Base-by-base conservation (phyloP, 2,888 invertebrate genomes). In the Notocelia uddmanniana region DNA sequence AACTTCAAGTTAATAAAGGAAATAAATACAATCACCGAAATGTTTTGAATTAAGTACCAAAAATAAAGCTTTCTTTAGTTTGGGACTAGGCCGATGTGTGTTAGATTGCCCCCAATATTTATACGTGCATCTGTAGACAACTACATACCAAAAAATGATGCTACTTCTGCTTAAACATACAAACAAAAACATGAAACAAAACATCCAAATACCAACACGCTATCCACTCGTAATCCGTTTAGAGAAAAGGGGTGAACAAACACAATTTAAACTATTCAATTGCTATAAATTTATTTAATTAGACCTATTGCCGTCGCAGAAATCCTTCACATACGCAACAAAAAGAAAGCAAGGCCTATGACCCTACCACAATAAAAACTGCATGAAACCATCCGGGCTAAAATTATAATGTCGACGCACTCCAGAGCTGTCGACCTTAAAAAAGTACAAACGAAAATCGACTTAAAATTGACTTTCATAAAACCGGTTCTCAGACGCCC, bases 361-460 rank as follows among this genome's bases (percentile, higher is more conserved):
- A 91, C 90, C 92, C 91, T 90, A 90, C 87, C 89, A 88, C 91
- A 93, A 93, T 91, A 93, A 93, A 91, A 92, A 92, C 87, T 89
- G 87, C 88, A 92, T 87, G 88, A 91, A 87, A 85, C 89, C 89
- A 89, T 90, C 89, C 92, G 86, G 87, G 88, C 92, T 92, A 92
- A 92, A 92, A 92, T 90, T 89, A 87, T 89, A 85, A 85, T 84
- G 92, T 89, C 92, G 90, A 90, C 90, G 92, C 88, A 89, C 92
- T 86, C 87, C 69, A 68, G 77, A 79, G 77, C 79, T 79, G 74
- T 79, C 78, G 86, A 90, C 87, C 86, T 87, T 84, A 85, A 80
- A 83, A 79, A 77, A 54, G 10, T 34, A 55, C 83, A 85, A 72
- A 18, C 74, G 9, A 87, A 83, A 80, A 76, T 60, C 76, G 76